Conservation (phyloP, 2,888 invertebrate species). For the Chironomus riparius region DNA sequence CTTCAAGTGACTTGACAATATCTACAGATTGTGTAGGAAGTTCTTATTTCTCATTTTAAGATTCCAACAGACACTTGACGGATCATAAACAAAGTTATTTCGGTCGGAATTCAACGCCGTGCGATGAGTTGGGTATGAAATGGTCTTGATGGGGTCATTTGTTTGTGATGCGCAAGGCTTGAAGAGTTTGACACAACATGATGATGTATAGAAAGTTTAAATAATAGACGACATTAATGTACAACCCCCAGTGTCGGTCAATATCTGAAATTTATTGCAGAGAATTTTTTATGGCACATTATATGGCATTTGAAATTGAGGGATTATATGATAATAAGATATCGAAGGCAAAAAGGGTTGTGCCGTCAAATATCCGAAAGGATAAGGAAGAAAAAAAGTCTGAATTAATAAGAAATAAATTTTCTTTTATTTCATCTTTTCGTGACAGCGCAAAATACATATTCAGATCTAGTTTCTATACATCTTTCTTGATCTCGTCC, state of each 20-base stretch:
- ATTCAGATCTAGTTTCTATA: background rate
- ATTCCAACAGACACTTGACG: background rate
- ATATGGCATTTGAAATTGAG: background rate
- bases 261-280: background rate
- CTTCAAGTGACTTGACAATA: background rate
- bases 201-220: no score
- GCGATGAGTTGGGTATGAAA: no score
- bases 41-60: background rate
- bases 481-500: background rate
- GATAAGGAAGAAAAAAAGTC: background rate
- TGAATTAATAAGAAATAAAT: background rate
- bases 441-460: background rate
- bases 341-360: background rate
- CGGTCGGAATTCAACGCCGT: no score
- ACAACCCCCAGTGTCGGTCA: background rate
- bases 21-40: background rate
- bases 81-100: no score
- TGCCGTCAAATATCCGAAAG: background rate
- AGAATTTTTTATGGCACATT: background rate
- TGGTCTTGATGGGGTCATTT: no score
- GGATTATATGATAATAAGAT: background rate
- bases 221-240: background rate
- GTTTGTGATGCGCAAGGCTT: background rate
- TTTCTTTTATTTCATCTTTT: background rate
- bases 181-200: no score